Base-by-base conservation (phyloP, 2,888 invertebrate species). In the Clistopyga incitator region DNA sequence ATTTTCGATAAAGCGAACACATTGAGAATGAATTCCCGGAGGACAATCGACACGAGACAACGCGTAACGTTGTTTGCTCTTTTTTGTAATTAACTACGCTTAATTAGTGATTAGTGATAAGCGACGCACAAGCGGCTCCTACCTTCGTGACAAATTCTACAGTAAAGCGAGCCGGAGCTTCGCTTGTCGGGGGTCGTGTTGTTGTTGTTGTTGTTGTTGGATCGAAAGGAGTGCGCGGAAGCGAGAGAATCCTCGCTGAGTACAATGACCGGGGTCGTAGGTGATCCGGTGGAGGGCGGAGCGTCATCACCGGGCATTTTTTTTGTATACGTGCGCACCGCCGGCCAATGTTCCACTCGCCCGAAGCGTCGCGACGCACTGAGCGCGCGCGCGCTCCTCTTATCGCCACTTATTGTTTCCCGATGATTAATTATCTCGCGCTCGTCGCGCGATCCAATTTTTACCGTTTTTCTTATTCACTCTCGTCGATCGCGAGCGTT, bases 111-210 rank as follows among this genome's bases (percentile, higher is more conserved):
- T 50, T 0, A 50, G 18, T 50, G n/a, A 50, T 50, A 50, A 50
- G 20, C 8, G 4, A 15, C 2, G 13, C 3, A 54, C 23, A 13
- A 34, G 23, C 13, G 50, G 71, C 79, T 88, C 1, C 8, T 38
- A 84, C 94, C 94, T 88, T 94, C 94, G 88, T 94, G 94, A 87
- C 95, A 95, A 81, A 95, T 94, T 64, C 95, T 92, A 86, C 95
- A 95, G 47, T 78, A 71, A 25, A 86, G 11, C 6, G 87, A 85
- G 3, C 65, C 47, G 23, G 86, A 78, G 70, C 80, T 87, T n/a
- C 59, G 81, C 76, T 89, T 88, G 11, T 89, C 89, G 59, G 82
- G 70, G 52, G 84, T 64, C 13, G 71, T 64, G 59, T 65, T 38
- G 38, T 84, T 65, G 42, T 77, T 64, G 59, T 65, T 38, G 38